Evolutionary conservation across 2,888 invertebrate species (phyloP), one percentile per base, ranked within the genome.

Genomic region (Hoplodrina blanda): DNA sequence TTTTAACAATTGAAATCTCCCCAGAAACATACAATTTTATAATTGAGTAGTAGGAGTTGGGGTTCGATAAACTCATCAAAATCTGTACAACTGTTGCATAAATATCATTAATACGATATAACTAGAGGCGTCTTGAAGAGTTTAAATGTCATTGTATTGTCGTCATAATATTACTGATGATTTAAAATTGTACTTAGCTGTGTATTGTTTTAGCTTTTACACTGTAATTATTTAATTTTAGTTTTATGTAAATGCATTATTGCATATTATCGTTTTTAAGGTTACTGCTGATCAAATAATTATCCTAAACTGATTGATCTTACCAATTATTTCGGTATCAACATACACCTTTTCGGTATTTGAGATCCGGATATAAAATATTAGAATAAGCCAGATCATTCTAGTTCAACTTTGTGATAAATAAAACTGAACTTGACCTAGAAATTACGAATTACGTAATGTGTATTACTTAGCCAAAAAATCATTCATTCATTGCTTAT

Each of bases 371-470:
- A 19, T n/a, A n/a, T n/a, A 44, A 8, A 60, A 25, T 50, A 33
- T 72, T 65, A n/a, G 11, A 53, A 37, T 67, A 49, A n/a, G 41
- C 49, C 52, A 41, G 11, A 57, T 11, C 8, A 46, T 73, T 66
- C n/a, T 20, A 53, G 33, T 62, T 54, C 15, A 17, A 20, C 11
- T 19, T 44, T 33, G 2, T 37, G 19, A 54, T 62, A 68, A 50
- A 59, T 33, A 53, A 33, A 53, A 68, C 57, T 11, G 25, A 74
- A 62, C 53, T 68, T 74, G 62, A 68, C 61, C 61, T 62, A 50
- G n/a, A 50, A 49, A 62, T 70, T 17, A 25, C 20, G 30, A 17
- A 44, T 62, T 50, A 25, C 6, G 20, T 46, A 50, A 13, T 44
- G n/a, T 44, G 8, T 37, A 37, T 37, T 70, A 55, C 20, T 44